A percentile compares a stretch with the other conserved stretches of the same genome.
Conservation (phyloP, 2,888 invertebrate species). For the Orthosia incerta region DNA sequence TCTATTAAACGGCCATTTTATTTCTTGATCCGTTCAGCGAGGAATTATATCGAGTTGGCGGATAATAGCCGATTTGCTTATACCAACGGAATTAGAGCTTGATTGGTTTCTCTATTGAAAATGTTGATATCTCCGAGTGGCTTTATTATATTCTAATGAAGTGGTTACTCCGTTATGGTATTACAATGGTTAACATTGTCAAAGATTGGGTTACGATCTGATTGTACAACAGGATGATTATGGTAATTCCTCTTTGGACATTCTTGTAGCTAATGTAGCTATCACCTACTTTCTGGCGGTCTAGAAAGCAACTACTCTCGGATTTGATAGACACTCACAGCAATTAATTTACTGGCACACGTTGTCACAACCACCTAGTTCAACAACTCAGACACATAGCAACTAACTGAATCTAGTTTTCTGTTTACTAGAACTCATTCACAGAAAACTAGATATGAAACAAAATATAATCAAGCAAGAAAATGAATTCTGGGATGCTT, state of each 20-base stretch:
- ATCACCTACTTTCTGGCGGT: not conserved
- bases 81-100: constrained; percentile 37
- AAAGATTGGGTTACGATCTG: not conserved
- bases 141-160: constrained; percentile 47
- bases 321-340: too few species aligned
- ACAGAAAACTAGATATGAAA: not conserved
- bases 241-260: not conserved
- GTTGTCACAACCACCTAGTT: too few species aligned
- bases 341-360: too few species aligned
- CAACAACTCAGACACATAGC: too few species aligned
- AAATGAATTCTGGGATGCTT: not conserved
- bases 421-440: too few species aligned
- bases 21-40: constrained; percentile 37
- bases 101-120: constrained; percentile 49
- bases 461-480: not conserved
- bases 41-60: constrained; percentile 39
- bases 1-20: constrained; percentile 50
- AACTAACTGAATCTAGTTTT: too few species aligned
- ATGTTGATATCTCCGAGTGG: constrained; percentile 19
- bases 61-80: constrained; percentile 46
- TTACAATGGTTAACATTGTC: constrained; percentile 29
- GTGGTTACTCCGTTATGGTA: constrained; percentile 16
- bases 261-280: not conserved
- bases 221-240: constrained; percentile 8
- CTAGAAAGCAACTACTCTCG: too few species aligned